Percentiles rank a stretch among this genome's conserved stretches.
These are phyloP conservation scores for Avahi laniger DNA, from an alignment of 2,797 vertebrate species.

Conservation along the genomic window DNA sequence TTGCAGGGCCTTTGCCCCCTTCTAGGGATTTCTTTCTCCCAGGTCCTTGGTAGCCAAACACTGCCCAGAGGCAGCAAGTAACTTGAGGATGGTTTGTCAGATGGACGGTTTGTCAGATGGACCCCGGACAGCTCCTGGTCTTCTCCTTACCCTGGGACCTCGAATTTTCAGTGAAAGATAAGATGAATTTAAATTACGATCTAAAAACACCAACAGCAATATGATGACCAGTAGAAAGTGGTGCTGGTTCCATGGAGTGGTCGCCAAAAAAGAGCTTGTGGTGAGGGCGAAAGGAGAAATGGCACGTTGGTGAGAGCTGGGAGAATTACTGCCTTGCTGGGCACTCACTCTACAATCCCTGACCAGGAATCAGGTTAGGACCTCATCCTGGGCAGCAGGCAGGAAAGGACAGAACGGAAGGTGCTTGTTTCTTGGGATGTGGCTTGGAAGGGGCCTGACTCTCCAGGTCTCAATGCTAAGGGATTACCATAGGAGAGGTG, in stretches of 20 bases:
- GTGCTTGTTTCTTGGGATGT: neutral
- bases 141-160: neutral
- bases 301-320: neutral
- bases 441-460: neutral
- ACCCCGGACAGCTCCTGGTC: neutral
- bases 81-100: neutral
- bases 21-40: neutral
- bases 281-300: neutral
- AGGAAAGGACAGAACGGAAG: neutral
- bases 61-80: neutral
- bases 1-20: neutral
- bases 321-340: neutral
- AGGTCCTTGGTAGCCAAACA: neutral
- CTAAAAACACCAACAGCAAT: neutral
- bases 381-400: neutral
- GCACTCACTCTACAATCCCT: neutral
- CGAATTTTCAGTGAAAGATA: neutral
- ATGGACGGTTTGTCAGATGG: neutral
- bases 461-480: neutral
- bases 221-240: neutral
- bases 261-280: neutral
- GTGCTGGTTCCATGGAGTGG: neutral
- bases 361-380: neutral
- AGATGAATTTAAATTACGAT: neutral
- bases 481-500: neutral